Base-by-base conservation (phyloP, 2,888 invertebrate species). In the Thyatira batis region DNA sequence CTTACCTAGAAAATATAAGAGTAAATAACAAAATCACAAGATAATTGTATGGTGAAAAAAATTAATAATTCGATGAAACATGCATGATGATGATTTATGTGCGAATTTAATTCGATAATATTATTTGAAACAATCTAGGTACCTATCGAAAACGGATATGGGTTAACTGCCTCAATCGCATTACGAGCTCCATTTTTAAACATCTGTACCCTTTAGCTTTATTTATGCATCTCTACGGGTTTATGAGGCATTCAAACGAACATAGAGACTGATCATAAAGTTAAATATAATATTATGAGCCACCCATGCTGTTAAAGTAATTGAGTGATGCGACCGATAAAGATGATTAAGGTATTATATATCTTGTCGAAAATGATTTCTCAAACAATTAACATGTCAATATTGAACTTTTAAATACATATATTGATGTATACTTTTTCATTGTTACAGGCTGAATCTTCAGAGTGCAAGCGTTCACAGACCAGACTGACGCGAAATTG, bases 371-470 rank as follows among this genome's bases (percentile, higher is more conserved):
- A 30, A 30, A 10, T 30, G 8, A 11, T 30, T 10, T 30, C 11
- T 10, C 3, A 11, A 1, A 30, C 8, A 30, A 10, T 30, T 3
- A 1, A 30, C 30, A 1, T 8, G 10, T 30, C 10, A 30, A 30
- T 30, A 10, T 27, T 2, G 1, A 27, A 27, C 6, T 27, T 6
- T 45, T 21, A 20, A 5, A 21, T 2, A 17, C 10, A 20, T 21
- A 20, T 45, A 11, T n/a, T 45, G n/a, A 45, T 20, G 3, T 4
- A 23, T 17, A 27, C 46, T 23, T 52, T 20, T 54, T 45, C 43
- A 55, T 85, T 85, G 84, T 85, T 85, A 53, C 85, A 85, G 85
- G 66, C 62, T 60, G 58, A 68, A 68, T 62, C 71, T 63, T 58
- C 57, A 56, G 68, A 69, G 39, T 39, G 8, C 17, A 39, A 54